Base-by-base conservation (phyloP, 2,888 invertebrate species). In the Oasisia sp. region DNA sequence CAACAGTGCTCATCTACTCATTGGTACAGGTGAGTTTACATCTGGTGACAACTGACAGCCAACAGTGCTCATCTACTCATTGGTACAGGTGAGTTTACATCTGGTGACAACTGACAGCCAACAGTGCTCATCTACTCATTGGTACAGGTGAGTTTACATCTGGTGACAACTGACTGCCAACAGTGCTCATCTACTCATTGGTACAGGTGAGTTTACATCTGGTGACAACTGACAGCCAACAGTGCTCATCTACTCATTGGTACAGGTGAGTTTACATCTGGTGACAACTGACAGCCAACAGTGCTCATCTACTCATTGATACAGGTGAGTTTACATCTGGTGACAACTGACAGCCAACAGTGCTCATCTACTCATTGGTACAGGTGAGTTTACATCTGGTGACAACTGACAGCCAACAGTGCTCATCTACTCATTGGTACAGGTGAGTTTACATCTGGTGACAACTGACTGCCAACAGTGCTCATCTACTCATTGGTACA, bases 371-470 rank as follows among this genome's bases (percentile, higher is more conserved):
- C 91, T 95, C 5, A 93, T 95, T 3, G 94, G 93, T 14, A 92
- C 94, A 91, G 95, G 95, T 95, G 92, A 92, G 38, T n/a, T n/a
- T n/a, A n/a, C n/a, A 92, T 95, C 32, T 95, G 94, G 94, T 95
- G 95, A 32, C 93, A 92, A 11, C 91, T 95, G 9, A 92, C 93
- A 7, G 94, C 94, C 32, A 91, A 94, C 92, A 93, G 93, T 32
- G 93, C 94, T 3, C 94, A 94, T 44, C 92, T 95, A 0, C 91
- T 95, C 5, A 93, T 95, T 3, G 94, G 93, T 14, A 92, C 94
- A 91, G 95, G 95, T 95, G 92, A 92, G 38, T n/a, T n/a, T n/a
- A n/a, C n/a, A 92, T 95, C 32, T 95, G 94, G 94, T 95, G 95
- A 32, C 93, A 92, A 11, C 91, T 95, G 9, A 92, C 93, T 8